These are phyloP conservation scores for Gymnocypris eckloni DNA, from an alignment of 2,797 vertebrate species.

Conservation along the genomic window DNA sequence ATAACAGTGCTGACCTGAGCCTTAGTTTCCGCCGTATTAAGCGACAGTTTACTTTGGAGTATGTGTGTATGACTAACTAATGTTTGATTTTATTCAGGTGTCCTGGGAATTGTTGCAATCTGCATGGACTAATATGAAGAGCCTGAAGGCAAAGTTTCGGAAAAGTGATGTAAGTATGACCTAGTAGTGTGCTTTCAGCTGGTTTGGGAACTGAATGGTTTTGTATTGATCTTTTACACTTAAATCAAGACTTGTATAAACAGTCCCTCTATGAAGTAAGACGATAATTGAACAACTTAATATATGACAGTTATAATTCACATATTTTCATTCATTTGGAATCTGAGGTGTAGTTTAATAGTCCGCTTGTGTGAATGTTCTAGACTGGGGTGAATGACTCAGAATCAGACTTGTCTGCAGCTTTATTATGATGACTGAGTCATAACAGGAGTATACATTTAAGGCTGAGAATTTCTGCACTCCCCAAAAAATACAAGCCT, in stretches of 20 bases:
- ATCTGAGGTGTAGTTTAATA: not conserved
- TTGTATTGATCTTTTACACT: not conserved
- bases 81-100: conserved; percentile 50
- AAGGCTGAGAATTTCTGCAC: conserved; percentile 38
- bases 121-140: conserved; percentile 98
- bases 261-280: not conserved
- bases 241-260: not conserved
- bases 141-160: conserved; percentile 98
- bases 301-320: not conserved
- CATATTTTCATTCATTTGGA: conserved; percentile 10
- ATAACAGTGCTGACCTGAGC: conserved; percentile 32
- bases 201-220: not conserved
- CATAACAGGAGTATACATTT: conserved; percentile 46
- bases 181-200: conserved; percentile 2
- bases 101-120: conserved; percentile 64
- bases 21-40: not conserved
- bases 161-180: conserved; percentile 94
- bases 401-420: conserved; percentile 25
- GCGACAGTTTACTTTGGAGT: not conserved
- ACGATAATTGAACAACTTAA: not conserved
- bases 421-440: conserved; percentile 43
- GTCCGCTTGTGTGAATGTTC: conserved; percentile 12
- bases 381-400: conserved; percentile 22
- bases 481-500: conserved; percentile 35
- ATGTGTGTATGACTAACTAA: conserved; percentile 21